Evolutionary conservation across 2,888 invertebrate species (phyloP).

Genomic region (Folsomia candida): DNA sequence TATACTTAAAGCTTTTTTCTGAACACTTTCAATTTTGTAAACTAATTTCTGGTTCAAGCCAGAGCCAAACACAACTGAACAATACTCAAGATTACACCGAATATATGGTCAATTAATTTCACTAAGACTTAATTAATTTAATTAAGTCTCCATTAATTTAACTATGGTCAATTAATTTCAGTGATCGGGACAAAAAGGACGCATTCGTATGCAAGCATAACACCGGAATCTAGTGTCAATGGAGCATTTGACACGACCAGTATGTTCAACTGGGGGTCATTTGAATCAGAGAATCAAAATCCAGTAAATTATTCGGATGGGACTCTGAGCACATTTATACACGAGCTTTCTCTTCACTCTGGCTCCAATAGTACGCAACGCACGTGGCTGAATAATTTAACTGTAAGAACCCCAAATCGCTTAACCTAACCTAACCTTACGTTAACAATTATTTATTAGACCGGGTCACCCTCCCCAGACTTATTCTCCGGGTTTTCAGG

Average conservation of each 20-base stretch:
- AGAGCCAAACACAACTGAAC: too few relatives aligned
- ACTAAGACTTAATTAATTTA: too few relatives aligned
- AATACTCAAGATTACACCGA: too few relatives aligned
- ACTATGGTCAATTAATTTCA: too few relatives aligned
- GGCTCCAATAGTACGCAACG: slow-evolving; percentile 47
- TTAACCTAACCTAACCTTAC: neutral
- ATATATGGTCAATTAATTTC: too few relatives aligned
- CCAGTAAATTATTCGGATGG: slow-evolving; percentile 43
- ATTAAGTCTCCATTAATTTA: too few relatives aligned
- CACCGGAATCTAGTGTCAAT: slow-evolving; percentile 52
- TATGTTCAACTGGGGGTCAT: slow-evolving; percentile 48
- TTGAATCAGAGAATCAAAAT: slow-evolving; percentile 39
- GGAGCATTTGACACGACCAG: slow-evolving; percentile 45
- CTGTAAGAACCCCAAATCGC: slow-evolving; percentile 25
- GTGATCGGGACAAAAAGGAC: slow-evolving; percentile 64
- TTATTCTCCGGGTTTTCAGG: slow-evolving; percentile 48
- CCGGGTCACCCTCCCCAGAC: slow-evolving; percentile 48
- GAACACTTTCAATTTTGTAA: too few relatives aligned
- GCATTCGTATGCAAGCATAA: slow-evolving; percentile 62
- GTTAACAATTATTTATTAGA: slow-evolving; percentile 12
- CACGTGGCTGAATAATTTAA: slow-evolving; percentile 47
- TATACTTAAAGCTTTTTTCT: too few relatives aligned
- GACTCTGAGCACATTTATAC: slow-evolving; percentile 48
- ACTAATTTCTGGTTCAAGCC: too few relatives aligned
- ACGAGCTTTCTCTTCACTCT: slow-evolving; percentile 46